Conservation (phyloP, 2,888 invertebrate species). For the Pristionchus exspectatus region DNA sequence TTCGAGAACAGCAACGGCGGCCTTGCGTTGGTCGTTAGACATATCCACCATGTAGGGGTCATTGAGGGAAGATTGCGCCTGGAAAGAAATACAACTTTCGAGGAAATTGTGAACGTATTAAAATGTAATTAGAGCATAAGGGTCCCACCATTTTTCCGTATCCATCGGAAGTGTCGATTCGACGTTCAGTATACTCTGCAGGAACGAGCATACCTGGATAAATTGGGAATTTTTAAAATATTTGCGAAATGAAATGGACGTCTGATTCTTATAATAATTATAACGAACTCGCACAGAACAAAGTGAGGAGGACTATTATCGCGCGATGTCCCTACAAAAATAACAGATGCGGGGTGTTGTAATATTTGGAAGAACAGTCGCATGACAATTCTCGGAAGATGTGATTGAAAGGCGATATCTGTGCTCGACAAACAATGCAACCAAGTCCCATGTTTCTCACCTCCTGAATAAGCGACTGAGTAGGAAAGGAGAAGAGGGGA, state of each 20-base stretch:
- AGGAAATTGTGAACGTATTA: neutral
- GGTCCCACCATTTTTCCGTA: neutral
- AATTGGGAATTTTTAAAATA: neutral
- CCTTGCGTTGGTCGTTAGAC: neutral
- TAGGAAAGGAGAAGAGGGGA: neutral
- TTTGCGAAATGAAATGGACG: too few relatives aligned
- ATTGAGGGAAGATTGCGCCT: neutral
- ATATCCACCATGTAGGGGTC: neutral
- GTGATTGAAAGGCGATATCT: constrained; percentile 29
- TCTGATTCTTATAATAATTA: too few relatives aligned
- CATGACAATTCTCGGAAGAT: neutral
- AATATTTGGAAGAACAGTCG: neutral
- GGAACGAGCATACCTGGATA: neutral
- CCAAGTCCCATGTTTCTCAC: neutral
- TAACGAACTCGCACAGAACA: too few relatives aligned
- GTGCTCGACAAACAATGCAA: neutral
- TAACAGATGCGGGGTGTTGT: neutral
- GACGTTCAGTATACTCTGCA: neutral
- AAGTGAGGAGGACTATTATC: neutral
- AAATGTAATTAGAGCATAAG: too few relatives aligned
- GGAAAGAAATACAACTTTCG: neutral
- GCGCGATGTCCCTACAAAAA: too few relatives aligned
- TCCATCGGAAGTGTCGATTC: neutral
- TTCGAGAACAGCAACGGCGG: neutral
- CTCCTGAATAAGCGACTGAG: constrained; percentile 16